Evolutionary conservation across 2,888 invertebrate species (phyloP).

Genomic region (Hipparchia sbordonii): DNA sequence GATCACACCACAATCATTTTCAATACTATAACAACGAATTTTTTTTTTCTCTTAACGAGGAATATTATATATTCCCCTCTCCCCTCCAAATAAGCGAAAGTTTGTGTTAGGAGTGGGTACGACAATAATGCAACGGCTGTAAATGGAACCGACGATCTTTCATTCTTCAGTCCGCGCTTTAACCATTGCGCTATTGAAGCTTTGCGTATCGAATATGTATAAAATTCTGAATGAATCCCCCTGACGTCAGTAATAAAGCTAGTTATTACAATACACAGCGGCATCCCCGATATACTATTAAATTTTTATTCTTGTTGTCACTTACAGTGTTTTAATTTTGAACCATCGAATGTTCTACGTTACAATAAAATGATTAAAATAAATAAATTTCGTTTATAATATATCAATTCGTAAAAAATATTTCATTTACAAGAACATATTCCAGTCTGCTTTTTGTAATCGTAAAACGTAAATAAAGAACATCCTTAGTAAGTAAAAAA

Average conservation of each 20-base stretch:
- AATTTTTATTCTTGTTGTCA: background rate
- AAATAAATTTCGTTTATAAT: background rate
- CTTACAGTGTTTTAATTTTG: slow-evolving; percentile 9
- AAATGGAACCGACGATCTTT: no score
- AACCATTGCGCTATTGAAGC: no score
- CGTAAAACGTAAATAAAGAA: slow-evolving; percentile 41
- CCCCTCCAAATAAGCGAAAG: no score
- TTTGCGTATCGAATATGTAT: background rate
- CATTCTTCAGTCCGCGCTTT: no score
- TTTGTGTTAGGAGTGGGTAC: no score
- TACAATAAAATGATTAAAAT: background rate
- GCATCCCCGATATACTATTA: background rate
- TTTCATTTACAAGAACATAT: slow-evolving; percentile 36
- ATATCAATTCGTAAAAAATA: background rate
- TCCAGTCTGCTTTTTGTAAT: slow-evolving; percentile 27
- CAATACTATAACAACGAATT: background rate
- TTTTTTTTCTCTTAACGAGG: no score
- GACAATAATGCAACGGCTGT: no score
- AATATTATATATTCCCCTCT: no score
- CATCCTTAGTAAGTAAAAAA: slow-evolving; percentile 57
- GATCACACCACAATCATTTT: slow-evolving; percentile 15
- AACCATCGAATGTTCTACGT: background rate
- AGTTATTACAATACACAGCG: slow-evolving; percentile 11
- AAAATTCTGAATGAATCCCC: background rate
- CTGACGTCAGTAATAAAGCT: slow-evolving; percentile 12